Evolutionary conservation across 2,888 invertebrate genomes (phyloP), one percentile per base, ranked within the genome.

Genomic region (Zygogramma bicolorata): DNA sequence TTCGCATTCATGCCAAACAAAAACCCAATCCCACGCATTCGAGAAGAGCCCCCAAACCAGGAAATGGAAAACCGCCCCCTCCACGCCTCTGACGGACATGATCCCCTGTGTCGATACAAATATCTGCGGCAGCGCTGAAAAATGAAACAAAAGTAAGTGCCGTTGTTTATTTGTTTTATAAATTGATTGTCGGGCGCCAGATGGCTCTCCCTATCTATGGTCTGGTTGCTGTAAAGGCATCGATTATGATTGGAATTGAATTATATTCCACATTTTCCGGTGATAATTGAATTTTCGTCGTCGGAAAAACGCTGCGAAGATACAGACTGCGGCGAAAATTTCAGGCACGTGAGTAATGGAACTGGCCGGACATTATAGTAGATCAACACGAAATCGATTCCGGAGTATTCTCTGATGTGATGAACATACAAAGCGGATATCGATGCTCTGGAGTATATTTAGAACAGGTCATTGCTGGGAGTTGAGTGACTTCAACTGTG

Each of bases 181-280:
- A 65, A 69, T 69, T 69, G 69, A 69, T 69, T 65, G 65, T 29
- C 58, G 25, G 31, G 10, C 40, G 34, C 63, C n/a, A 69, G 63
- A 63, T 69, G 63, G 58, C 65, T 42, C 34, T 42, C 57, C 58
- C 59, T 49, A 58, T 22, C 53, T 27, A 53, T 27, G 53, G 25
- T 25, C 53, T 27, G 25, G 53, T 53, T 53, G 53, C 53, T 53
- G n/a, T 27, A 25, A 53, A 22, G 15, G 53, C 53, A 53, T 53
- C 25, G 53, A 53, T 53, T 53, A 53, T 53, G 53, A 53, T 53
- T 53, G 53, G 27, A 53, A 53, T 27, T 25, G 53, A 53, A n/a
- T 53, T 53, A 53, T 53, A n/a, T 53, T 53, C 25, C 22, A 27
- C 53, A 53, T 25, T 53, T 53, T 53, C 53, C 27, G 53, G n/a